Conservation (phyloP, 2,888 invertebrate genomes). For the Ryuthela nishihirai region DNA sequence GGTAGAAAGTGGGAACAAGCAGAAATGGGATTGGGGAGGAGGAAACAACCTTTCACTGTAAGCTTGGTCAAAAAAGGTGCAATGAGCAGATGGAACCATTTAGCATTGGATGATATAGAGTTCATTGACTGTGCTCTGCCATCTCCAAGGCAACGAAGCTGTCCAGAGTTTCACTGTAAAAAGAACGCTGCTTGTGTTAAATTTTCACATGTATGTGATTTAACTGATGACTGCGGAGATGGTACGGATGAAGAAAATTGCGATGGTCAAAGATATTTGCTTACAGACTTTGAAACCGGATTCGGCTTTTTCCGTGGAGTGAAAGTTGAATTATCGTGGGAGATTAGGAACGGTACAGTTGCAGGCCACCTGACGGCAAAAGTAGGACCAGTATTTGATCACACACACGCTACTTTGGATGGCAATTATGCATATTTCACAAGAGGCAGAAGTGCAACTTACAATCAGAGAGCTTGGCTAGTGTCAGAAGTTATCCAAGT, state of each 20-base stretch:
- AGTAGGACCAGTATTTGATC: slow-evolving; percentile 37
- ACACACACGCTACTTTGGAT: slow-evolving; percentile 19
- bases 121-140: slow-evolving; percentile 35
- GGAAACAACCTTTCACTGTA: slow-evolving; percentile 13
- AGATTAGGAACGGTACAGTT: slow-evolving; percentile 9
- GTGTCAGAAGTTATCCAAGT: slow-evolving; percentile 20
- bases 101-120: slow-evolving; percentile 34
- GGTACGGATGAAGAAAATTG: slow-evolving; percentile 36
- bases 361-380: neutral
- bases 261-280: neutral
- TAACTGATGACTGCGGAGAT: slow-evolving; percentile 39
- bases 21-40: slow-evolving; percentile 25
- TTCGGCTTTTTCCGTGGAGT: slow-evolving; percentile 8
- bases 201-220: slow-evolving; percentile 23
- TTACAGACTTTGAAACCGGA: slow-evolving; percentile 24
- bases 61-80: slow-evolving; percentile 9
- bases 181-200: slow-evolving; percentile 23
- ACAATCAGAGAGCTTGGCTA: slow-evolving; percentile 32
- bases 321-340: slow-evolving; percentile 17
- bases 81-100: neutral
- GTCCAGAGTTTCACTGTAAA: slow-evolving; percentile 8
- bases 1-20: slow-evolving; percentile 21
- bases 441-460: neutral
- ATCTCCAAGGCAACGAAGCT: neutral
- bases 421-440: slow-evolving; percentile 30